A percentile compares a stretch with the other conserved stretches of the same genome.
Evolutionary conservation across 2,888 invertebrate species (phyloP).

Genomic region (Luperina testacea): DNA sequence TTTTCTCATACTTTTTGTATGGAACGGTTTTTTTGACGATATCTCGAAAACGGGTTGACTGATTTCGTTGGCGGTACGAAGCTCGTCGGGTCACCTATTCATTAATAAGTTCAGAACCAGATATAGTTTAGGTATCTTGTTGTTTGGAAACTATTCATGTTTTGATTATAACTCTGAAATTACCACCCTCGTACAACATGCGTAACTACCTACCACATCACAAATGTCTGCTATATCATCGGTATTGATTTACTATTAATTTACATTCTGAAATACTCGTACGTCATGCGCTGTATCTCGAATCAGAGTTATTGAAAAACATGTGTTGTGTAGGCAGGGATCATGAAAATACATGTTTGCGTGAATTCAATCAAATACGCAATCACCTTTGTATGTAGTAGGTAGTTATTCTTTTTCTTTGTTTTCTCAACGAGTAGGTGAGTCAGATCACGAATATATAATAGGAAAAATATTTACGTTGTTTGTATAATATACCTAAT

Average conservation of each 20-base stretch:
- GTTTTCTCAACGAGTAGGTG: not conserved
- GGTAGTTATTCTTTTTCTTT: not conserved
- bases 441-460: not conserved
- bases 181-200: not conserved
- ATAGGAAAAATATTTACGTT: not conserved
- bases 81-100: not conserved
- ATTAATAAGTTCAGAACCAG: constrained; percentile 1
- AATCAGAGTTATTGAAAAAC: constrained; percentile 27
- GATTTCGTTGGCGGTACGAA: too few species aligned
- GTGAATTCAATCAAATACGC: not conserved
- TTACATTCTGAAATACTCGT: constrained; percentile 7
- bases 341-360: constrained; percentile 1
- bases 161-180: constrained; percentile 14
- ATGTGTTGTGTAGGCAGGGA: constrained; percentile 14
- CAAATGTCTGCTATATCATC: constrained; percentile 9
- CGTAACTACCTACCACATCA: not conserved
- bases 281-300: constrained; percentile 14
- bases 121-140: not conserved
- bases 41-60: too few species aligned
- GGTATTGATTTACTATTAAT: constrained; percentile 18
- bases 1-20: too few species aligned
- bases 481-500: not conserved
- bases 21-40: too few species aligned
- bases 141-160: constrained; percentile 5
- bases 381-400: not conserved